Evolutionary conservation across 2,113 vertebrate genomes (phyloP), one percentile per base, ranked within the genome.

Genomic region (Ahaetulla prasina): DNA sequence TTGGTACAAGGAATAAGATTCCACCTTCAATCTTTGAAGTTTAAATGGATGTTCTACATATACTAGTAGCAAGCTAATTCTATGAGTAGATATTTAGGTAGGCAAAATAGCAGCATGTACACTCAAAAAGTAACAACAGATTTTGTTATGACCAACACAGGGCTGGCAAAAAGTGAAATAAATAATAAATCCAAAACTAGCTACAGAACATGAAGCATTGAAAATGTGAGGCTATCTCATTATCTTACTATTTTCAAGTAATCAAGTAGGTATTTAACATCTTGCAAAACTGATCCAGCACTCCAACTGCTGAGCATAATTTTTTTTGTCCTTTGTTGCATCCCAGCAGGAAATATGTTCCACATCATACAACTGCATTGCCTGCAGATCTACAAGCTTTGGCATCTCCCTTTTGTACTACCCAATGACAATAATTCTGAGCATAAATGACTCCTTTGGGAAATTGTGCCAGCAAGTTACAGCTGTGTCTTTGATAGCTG

Each of bases 391-490:
- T 52, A 20, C 23, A 45, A 52, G 22, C 18, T 89, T 91, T 49
- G 35, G 30, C 0, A 4, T 1, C 39, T 53, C 30, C 30, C 53
- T 68, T 20, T n/a, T 2, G 92, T 49, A 22, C 85, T 53, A 63
- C 35, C 20, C 14, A 91, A 88, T 39, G 88, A 90, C 63, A 93
- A 88, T 86, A 30, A 54, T 92, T 90, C 91, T 89, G 90, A 68
- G 43, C 49, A 91, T 55, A 39, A 8, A 87, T 87, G 74, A 25
- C n/a, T 63, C 90, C 45, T 88, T 91, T 14, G 53, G 53, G 30
- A 52, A 9, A 85, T 9, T 49, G 9, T 30, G 30, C 57, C 50
- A 57, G 80, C 91, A 92, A 88, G 16, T 50, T 30, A 85, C 45
- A 12, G 90, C 91, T 85, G 63, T 54, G 94, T 91, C 53, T 43